Percentiles rank a stretch among this genome's conserved stretches.
phyloP scores from a whole-genome alignment of 1,140 invertebrate genomes.

The Campoletis sonorensis region DNA sequence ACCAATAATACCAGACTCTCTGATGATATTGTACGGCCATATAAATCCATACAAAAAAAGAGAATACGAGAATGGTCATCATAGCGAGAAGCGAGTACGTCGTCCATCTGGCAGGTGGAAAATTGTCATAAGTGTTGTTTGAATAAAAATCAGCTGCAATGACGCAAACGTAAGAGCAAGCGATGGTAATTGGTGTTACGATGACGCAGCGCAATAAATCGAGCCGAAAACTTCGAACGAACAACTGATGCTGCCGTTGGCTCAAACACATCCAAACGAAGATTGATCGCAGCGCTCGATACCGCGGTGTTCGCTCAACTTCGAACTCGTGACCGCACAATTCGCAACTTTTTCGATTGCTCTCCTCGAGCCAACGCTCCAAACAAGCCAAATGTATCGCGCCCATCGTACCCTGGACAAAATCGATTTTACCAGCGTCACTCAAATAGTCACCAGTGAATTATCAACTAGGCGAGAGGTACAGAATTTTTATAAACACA shows the following conservation, averaged over 20 bases:
- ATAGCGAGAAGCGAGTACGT: conserved; percentile 73
- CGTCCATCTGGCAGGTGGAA: conserved; percentile 75
- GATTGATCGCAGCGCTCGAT: conserved; percentile 60
- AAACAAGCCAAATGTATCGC: conserved; percentile 77
- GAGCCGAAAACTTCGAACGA: conserved; percentile 60
- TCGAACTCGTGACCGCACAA: conserved; percentile 68
- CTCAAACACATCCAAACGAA: conserved; percentile 62
- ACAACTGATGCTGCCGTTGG: conserved; percentile 62
- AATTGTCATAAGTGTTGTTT: conserved; percentile 72
- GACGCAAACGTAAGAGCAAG: conserved; percentile 75
- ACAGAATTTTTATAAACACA: neutral
- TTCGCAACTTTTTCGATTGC: conserved; percentile 71
- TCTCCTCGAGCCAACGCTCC: conserved; percentile 77
- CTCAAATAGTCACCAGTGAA: too few species aligned
- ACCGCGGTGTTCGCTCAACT: conserved; percentile 63
- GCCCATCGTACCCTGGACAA: conserved; percentile 76
- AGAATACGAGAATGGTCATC: conserved; percentile 74
- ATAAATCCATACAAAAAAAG: conserved; percentile 76
- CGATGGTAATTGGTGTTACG: conserved; percentile 74
- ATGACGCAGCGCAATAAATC: conserved; percentile 74
- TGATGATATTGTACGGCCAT: conserved; percentile 74
- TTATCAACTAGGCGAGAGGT: too few species aligned
- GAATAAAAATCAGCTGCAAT: conserved; percentile 76
- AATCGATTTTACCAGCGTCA: conserved; percentile 3
- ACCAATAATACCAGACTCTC: conserved; percentile 77